Conservation (phyloP, 1,140 invertebrate species). For the Plodia interpunctella region DNA sequence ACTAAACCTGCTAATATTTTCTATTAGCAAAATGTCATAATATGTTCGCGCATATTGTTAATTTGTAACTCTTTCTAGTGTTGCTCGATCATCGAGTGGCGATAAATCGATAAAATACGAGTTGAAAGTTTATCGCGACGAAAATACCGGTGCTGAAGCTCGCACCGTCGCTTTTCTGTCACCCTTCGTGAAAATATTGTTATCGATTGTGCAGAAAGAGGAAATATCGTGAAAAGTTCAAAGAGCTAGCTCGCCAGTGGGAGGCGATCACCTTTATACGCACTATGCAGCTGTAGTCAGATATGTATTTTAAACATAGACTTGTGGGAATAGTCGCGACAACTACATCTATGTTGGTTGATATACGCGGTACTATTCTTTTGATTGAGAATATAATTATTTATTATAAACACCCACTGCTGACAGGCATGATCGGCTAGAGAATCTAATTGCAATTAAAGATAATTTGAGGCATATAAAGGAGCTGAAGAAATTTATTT, state of each 20-base stretch:
- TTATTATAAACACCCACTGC: no score
- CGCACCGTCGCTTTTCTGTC: constrained; percentile 23
- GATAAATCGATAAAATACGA: constrained; percentile 11
- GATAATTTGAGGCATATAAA: no score
- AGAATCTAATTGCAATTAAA: no score
- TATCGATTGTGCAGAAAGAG: constrained; percentile 40
- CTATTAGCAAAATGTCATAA: no score
- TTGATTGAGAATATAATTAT: no score
- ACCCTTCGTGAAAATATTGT: constrained; percentile 34
- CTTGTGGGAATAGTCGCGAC: no score
- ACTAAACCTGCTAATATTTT: background rate
- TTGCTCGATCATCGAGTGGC: background rate
- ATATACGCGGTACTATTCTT: no score
- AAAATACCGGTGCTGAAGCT: constrained; percentile 29
- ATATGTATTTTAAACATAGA: background rate
- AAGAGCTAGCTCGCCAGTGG: constrained; percentile 23
- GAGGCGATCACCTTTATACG: constrained; percentile 30
- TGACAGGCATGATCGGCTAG: no score
- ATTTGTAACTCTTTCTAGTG: background rate
- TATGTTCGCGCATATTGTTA: background rate
- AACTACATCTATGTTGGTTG: no score
- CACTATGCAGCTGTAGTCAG: background rate
- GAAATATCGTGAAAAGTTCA: constrained; percentile 36
- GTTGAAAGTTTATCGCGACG: constrained; percentile 23
- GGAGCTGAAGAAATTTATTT: no score